Conservation (phyloP, 2,888 invertebrate species). For the Ctena decussata region DNA sequence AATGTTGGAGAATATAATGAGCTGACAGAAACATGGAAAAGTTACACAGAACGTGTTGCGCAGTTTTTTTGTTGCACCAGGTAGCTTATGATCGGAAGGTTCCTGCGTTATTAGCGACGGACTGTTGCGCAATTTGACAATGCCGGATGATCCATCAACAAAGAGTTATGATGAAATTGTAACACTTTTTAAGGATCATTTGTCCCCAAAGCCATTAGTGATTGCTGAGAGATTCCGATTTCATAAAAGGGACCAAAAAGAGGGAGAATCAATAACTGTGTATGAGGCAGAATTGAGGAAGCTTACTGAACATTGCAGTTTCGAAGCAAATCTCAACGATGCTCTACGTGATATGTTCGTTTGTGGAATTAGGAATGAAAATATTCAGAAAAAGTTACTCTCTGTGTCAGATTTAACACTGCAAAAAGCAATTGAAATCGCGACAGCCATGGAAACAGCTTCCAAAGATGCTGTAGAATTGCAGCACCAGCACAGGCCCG, state of each 20-base stretch:
- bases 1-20: no score
- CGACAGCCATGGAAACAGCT: no score
- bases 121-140: not conserved
- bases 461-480: slow-evolving; percentile 17
- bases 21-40: no score
- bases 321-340: slow-evolving; percentile 21
- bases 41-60: no score
- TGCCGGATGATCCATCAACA: slow-evolving; percentile 20
- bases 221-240: no score
- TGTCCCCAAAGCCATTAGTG: slow-evolving; percentile 33
- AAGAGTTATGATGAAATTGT: not conserved
- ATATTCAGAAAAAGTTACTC: slow-evolving; percentile 27
- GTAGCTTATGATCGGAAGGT: no score
- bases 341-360: slow-evolving; percentile 34
- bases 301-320: slow-evolving; percentile 35
- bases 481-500: not conserved
- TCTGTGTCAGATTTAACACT: slow-evolving; percentile 6
- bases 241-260: slow-evolving; percentile 19
- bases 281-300: slow-evolving; percentile 34
- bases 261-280: slow-evolving; percentile 22
- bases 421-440: not conserved
- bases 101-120: no score
- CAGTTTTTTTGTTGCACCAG: no score
- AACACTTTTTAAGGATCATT: slow-evolving; percentile 6
- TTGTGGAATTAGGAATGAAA: slow-evolving; percentile 11